Conservation (phyloP, 2,888 invertebrate species). For the Caenorhabditis sp. region DNA sequence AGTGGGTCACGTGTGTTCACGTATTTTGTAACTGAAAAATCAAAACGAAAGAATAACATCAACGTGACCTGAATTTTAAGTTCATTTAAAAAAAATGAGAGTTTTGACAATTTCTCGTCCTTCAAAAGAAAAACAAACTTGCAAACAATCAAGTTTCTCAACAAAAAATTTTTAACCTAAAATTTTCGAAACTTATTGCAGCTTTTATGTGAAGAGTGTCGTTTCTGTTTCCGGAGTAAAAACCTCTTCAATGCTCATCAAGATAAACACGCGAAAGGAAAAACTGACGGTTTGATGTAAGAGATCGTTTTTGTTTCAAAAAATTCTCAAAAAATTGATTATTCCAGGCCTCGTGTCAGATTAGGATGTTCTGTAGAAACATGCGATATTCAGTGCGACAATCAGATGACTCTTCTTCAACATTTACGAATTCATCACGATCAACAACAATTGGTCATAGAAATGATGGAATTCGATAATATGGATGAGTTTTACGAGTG, state of each 20-base stretch:
- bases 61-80: too few relatives aligned
- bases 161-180: too few relatives aligned
- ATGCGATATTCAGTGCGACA: slow-evolving; percentile 8
- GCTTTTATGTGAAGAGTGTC: background rate
- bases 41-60: too few relatives aligned
- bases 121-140: too few relatives aligned
- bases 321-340: too few relatives aligned
- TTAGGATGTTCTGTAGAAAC: background rate
- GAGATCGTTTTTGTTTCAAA: too few relatives aligned
- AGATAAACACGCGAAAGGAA: background rate
- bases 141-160: too few relatives aligned
- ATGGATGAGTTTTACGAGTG: slow-evolving; percentile 8
- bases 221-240: background rate
- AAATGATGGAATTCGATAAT: background rate
- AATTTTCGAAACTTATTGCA: background rate
- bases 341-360: background rate
- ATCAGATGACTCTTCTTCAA: slow-evolving; percentile 11
- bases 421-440: slow-evolving; percentile 12
- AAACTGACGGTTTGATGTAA: too few relatives aligned
- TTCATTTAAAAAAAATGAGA: too few relatives aligned
- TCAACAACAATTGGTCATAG: background rate
- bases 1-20: too few relatives aligned
- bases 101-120: too few relatives aligned
- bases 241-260: background rate
- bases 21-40: too few relatives aligned